Percentiles rank a stretch among this genome's conserved stretches.
phyloP scores from a whole-genome alignment of 2,888 invertebrate species.

The Andrena haemorrhoa region DNA sequence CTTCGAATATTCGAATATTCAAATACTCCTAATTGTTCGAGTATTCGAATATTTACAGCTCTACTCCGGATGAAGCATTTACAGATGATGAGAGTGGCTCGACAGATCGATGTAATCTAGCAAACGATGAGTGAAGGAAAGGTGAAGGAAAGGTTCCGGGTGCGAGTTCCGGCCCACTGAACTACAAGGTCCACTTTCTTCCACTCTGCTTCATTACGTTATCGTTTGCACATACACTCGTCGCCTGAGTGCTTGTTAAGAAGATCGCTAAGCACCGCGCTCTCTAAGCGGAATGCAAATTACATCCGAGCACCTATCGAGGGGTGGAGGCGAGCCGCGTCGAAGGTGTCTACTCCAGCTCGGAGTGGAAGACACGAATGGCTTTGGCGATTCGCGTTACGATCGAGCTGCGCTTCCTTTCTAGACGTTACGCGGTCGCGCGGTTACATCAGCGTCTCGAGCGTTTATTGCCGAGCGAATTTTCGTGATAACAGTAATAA shows the following conservation, averaged over 20 bases:
- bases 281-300: not conserved
- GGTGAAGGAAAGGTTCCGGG: not conserved
- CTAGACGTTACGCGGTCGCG: constrained; percentile 13
- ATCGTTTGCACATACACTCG: not conserved
- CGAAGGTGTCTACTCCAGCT: too few species aligned
- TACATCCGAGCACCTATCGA: not conserved
- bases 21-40: too few species aligned
- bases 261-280: not conserved
- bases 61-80: not conserved
- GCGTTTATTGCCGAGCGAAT: constrained; percentile 14
- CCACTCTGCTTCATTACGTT: not conserved
- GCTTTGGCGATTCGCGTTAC: not conserved
- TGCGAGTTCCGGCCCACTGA: constrained; percentile 4
- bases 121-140: not conserved
- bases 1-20: too few species aligned
- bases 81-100: not conserved
- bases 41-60: not conserved
- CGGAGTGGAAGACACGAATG: not conserved
- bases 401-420: constrained; percentile 20
- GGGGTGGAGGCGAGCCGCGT: not conserved
- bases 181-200: constrained; percentile 6
- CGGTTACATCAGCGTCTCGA: constrained; percentile 37
- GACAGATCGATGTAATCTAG: not conserved
- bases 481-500: constrained; percentile 58
- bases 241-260: not conserved